phyloP scores from a whole-genome alignment of 2,113 vertebrate species.

The Ophiodon elongatus region DNA sequence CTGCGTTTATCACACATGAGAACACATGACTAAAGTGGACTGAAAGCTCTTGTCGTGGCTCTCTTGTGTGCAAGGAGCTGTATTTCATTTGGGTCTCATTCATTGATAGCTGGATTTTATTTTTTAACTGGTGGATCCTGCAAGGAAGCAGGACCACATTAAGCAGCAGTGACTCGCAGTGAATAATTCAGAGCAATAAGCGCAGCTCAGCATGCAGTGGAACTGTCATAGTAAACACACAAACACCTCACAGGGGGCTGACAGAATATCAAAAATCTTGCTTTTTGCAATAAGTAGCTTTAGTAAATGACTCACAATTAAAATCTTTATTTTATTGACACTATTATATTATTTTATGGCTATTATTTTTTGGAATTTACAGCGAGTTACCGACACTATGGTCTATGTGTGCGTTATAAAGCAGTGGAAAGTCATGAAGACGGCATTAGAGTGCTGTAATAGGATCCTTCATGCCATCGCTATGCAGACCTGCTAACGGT shows the following conservation, averaged over 20 bases:
- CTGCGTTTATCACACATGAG: background rate
- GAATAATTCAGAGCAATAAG: slow-evolving; percentile 34
- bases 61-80: background rate
- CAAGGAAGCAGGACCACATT: background rate
- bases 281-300: background rate
- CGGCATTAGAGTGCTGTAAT: background rate
- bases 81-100: background rate
- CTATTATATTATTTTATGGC: background rate
- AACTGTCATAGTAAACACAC: slow-evolving; percentile 34
- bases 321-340: background rate
- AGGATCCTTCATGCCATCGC: background rate
- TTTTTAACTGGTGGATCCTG: slow-evolving; percentile 1
- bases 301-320: background rate
- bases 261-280: slow-evolving; percentile 20
- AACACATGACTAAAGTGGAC: background rate
- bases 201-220: slow-evolving; percentile 23
- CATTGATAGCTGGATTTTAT: background rate
- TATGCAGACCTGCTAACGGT: background rate
- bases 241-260: slow-evolving; percentile 9
- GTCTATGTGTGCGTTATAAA: slow-evolving; percentile 1
- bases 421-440: background rate
- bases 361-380: background rate
- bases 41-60: background rate
- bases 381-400: background rate
- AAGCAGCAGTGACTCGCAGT: slow-evolving; percentile 16